phyloP scores from a whole-genome alignment of 2,888 invertebrate species.

The Melinaea marsaeus region DNA sequence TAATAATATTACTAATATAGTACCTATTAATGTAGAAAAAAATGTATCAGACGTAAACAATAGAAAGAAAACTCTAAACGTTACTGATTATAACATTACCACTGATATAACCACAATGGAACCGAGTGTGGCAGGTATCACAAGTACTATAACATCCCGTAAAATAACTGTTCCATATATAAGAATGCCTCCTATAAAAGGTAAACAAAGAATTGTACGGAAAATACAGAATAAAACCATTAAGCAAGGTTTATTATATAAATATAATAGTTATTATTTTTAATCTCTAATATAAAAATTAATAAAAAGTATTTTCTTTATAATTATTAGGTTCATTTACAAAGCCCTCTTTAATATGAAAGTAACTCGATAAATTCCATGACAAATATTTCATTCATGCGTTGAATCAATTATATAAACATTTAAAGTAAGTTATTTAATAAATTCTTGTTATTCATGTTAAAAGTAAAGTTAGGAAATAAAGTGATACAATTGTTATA shows the following conservation, averaged over 20 bases:
- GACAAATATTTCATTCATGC: too few species aligned
- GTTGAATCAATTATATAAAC: too few species aligned
- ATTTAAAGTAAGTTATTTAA: too few species aligned
- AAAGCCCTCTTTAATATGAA: too few species aligned
- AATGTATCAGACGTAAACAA: neutral
- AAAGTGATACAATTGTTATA: too few species aligned
- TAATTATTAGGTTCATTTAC: too few species aligned
- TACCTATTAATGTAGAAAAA: neutral
- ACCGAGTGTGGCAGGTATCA: slow-evolving; percentile 5
- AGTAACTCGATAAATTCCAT: too few species aligned
- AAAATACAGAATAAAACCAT: slow-evolving; percentile 36
- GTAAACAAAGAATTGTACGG: slow-evolving; percentile 39
- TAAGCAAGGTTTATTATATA: neutral
- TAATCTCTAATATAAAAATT: too few species aligned
- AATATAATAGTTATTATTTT: neutral
- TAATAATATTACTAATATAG: neutral
- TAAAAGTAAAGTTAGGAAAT: too few species aligned
- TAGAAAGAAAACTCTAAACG: neutral
- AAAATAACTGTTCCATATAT: slow-evolving; percentile 23
- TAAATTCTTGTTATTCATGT: too few species aligned
- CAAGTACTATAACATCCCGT: slow-evolving; percentile 3
- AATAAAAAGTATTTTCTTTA: too few species aligned
- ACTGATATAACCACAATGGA: slow-evolving; percentile 8
- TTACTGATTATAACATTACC: neutral
- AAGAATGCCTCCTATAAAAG: slow-evolving; percentile 36